Percentiles rank a stretch among this genome's conserved stretches.
These are phyloP conservation scores for Nycticryphes semicollaris DNA, from an alignment of 2,113 vertebrate genomes.

Conservation along the genomic window DNA sequence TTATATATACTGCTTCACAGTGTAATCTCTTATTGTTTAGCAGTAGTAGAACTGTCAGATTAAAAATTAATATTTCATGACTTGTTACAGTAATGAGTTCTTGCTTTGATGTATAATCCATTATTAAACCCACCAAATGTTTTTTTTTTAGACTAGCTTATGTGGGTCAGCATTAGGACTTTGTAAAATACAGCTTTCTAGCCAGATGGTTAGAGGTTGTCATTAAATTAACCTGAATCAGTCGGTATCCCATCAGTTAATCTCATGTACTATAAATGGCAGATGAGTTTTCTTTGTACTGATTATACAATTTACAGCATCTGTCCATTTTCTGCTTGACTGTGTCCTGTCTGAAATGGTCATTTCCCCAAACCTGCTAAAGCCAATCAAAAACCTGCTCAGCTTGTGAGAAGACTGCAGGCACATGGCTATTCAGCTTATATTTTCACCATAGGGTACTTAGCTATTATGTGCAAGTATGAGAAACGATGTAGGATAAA, in stretches of 20 bases:
- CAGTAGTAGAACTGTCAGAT: slow-evolving; percentile 42
- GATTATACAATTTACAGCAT: slow-evolving; percentile 46
- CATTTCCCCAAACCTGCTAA: slow-evolving; percentile 45
- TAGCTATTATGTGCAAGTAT: background rate
- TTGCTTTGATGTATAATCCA: slow-evolving; percentile 68
- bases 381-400: slow-evolving; percentile 53
- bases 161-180: slow-evolving; percentile 31
- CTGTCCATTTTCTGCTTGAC: slow-evolving; percentile 63
- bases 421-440: background rate
- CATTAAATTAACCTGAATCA: slow-evolving; percentile 56
- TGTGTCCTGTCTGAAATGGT: slow-evolving; percentile 50
- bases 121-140: slow-evolving; percentile 62
- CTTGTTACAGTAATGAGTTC: slow-evolving; percentile 52
- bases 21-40: slow-evolving; percentile 54
- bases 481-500: background rate
- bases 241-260: slow-evolving; percentile 40
- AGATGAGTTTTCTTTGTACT: slow-evolving; percentile 56
- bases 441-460: slow-evolving; percentile 18
- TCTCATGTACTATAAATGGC: slow-evolving; percentile 26
- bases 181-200: slow-evolving; percentile 13
- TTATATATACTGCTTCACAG: slow-evolving; percentile 30
- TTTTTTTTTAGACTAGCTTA: slow-evolving; percentile 12
- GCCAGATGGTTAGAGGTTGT: slow-evolving; percentile 58
- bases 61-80: slow-evolving; percentile 63
- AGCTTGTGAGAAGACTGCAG: background rate